Base-by-base conservation (phyloP, 2,888 invertebrate species). In the Dicyrtoma fusca region DNA sequence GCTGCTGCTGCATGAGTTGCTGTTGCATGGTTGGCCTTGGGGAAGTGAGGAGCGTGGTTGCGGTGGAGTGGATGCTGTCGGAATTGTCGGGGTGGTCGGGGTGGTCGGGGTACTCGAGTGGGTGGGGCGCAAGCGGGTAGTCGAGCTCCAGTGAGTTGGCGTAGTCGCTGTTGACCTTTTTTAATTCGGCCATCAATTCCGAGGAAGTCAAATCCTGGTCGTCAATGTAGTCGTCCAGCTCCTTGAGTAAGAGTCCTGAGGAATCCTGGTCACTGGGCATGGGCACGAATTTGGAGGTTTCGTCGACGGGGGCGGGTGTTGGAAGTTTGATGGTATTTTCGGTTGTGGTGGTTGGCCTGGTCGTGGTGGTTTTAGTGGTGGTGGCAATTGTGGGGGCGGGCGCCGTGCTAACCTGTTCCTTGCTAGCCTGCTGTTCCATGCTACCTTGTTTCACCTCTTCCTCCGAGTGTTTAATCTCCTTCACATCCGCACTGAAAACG, bases 91-190 rank as follows among this genome's bases (percentile, higher is more conserved):
- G 79, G 49, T 79, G 79, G 26, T 79, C 79, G 1, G 79, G 79
- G 57, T 79, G 79, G 55, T 79, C 79, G 21, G 79, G 79, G 61
- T 77, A 79, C 47, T 79, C 79, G 14, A 79, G 57, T 13, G 78
- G 78, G 63, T 79, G 79, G 8, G 79, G 79, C 13, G 75, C 75
- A 4, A 79, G 62, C 0, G 75, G 75, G 42, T 75, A 78, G 14
- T 76, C 76, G 13, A 73, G 64, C 63, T 79, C 79, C 68, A 79
- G 47, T 47, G 76, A 76, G 61, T 78, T 78, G 45, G 77, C 77
- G 47, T 72, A 66, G 21, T 69, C 65, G 51, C 74, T 71, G 17
- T 76, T 65, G 47, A 75, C 76, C 51, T 76, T 78, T 53, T 78
- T 78, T 53, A 79, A 44, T 53, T 79, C 79, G 0, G 75, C 77